These are phyloP conservation scores for Bryconaethiops microstoma DNA, from an alignment of 2,797 vertebrate species.

Conservation along the genomic window DNA sequence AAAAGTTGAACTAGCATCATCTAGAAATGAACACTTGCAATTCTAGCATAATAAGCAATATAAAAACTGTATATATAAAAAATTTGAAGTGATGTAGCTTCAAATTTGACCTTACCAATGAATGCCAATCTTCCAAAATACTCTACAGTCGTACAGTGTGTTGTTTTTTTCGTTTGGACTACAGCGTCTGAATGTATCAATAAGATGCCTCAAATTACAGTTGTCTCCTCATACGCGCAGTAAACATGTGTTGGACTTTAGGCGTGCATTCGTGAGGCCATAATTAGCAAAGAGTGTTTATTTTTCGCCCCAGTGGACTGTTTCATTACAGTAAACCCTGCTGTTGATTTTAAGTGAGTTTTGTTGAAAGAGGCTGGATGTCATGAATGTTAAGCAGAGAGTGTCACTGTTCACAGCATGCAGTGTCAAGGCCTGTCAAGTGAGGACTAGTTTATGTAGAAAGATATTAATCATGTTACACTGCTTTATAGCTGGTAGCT, in stretches of 20 bases:
- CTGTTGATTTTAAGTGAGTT: not conserved
- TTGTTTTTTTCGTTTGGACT: not conserved
- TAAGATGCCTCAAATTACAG: not conserved
- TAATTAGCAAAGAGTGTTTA: not conserved
- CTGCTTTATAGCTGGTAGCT: not conserved
- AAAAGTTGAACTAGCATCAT: not conserved
- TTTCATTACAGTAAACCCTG: conserved; percentile 6
- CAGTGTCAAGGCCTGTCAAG: not conserved
- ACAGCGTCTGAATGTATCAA: not conserved
- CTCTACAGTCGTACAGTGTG: not conserved
- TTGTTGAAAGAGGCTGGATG: not conserved
- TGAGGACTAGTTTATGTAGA: not conserved
- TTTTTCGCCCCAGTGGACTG: not conserved
- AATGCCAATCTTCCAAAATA: not conserved
- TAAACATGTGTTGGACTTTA: not conserved
- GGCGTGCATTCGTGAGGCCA: not conserved
- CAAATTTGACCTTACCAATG: not conserved
- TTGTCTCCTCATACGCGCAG: not conserved
- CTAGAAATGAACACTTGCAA: not conserved
- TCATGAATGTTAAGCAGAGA: conserved; percentile 1
- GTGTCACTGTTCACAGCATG: not conserved
- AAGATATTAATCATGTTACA: not conserved
- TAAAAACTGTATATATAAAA: too few species aligned
- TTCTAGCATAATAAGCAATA: not conserved
- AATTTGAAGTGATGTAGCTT: not conserved